These are phyloP conservation scores for Clarias gariepinus DNA, from an alignment of 2,113 vertebrate species.

Conservation along the genomic window DNA sequence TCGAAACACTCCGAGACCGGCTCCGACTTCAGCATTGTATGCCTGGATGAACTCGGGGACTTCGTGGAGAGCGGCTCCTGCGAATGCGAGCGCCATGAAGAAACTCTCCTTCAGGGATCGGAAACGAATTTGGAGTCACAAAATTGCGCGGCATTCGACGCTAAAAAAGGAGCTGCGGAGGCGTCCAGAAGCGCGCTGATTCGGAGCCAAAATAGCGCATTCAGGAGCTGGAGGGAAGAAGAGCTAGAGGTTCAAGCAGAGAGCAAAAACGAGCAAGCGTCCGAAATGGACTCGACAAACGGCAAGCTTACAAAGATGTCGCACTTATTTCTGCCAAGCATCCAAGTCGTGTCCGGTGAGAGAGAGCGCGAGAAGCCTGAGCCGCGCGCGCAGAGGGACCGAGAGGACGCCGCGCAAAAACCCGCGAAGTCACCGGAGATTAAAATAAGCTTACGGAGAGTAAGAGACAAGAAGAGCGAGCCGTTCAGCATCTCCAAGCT, in stretches of 20 bases:
- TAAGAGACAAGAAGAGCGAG: conserved; percentile 70
- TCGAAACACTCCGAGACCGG: conserved; percentile 79
- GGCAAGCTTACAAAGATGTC: conserved; percentile 86
- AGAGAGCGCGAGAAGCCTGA: conserved; percentile 64
- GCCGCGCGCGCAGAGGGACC: conserved; percentile 39
- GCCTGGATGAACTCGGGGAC: conserved; percentile 69
- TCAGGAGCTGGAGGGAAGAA: conserved; percentile 91
- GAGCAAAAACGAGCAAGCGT: conserved; percentile 65
- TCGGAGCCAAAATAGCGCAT: conserved; percentile 93
- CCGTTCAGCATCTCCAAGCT: conserved; percentile 82
- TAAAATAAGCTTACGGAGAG: conserved; percentile 84
- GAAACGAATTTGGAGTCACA: conserved; percentile 62
- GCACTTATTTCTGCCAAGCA: conserved; percentile 89
- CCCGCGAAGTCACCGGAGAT: conserved; percentile 84
- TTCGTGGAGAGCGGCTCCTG: conserved; percentile 71
- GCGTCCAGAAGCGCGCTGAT: conserved; percentile 83
- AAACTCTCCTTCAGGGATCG: conserved; percentile 50
- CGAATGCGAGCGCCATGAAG: conserved; percentile 55
- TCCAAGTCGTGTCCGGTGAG: conserved; percentile 77
- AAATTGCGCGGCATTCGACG: conserved; percentile 74
- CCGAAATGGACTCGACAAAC: conserved; percentile 56
- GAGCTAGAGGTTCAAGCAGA: conserved; percentile 81
- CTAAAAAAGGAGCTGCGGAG: conserved; percentile 83
- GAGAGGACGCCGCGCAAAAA: conserved; percentile 49
- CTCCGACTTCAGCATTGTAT: conserved; percentile 75